phyloP scores from a whole-genome alignment of 1,140 invertebrate species.

The Radopholus similis region DNA sequence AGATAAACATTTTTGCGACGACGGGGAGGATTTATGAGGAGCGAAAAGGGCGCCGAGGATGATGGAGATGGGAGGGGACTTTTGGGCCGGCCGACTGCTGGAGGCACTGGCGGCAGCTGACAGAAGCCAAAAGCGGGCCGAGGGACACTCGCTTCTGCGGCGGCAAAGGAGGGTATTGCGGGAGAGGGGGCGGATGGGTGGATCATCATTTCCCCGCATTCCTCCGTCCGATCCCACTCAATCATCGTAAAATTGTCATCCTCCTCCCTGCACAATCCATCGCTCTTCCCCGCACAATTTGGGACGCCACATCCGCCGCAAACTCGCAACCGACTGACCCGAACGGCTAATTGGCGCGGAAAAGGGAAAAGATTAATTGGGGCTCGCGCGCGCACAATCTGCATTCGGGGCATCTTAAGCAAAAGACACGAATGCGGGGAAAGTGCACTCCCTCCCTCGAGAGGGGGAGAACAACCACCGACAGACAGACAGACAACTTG shows the following conservation, averaged over 20 bases:
- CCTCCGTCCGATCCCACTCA: constrained; percentile 4
- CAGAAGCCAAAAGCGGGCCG: no score
- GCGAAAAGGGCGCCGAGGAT: neutral
- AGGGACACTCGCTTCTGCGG: neutral
- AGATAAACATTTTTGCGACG: constrained; percentile 4
- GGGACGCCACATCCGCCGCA: no score
- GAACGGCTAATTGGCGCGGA: no score
- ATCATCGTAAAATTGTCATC: constrained; percentile 22
- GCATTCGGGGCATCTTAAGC: no score
- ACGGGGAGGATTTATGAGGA: neutral
- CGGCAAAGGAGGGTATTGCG: neutral
- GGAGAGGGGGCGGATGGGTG: neutral
- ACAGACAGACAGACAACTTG: no score
- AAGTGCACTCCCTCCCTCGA: no score
- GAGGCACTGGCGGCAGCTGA: constrained; percentile 1
- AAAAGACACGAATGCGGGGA: no score
- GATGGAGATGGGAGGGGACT: neutral
- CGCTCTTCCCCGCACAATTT: neutral
- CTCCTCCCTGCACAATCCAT: neutral
- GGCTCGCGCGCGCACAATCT: no score
- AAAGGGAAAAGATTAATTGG: no score
- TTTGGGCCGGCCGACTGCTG: neutral
- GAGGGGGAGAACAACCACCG: no score
- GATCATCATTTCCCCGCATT: neutral
- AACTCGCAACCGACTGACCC: no score